These are phyloP conservation scores for Pluvialis apricaria DNA, from an alignment of 2,113 vertebrate genomes.

Conservation along the genomic window DNA sequence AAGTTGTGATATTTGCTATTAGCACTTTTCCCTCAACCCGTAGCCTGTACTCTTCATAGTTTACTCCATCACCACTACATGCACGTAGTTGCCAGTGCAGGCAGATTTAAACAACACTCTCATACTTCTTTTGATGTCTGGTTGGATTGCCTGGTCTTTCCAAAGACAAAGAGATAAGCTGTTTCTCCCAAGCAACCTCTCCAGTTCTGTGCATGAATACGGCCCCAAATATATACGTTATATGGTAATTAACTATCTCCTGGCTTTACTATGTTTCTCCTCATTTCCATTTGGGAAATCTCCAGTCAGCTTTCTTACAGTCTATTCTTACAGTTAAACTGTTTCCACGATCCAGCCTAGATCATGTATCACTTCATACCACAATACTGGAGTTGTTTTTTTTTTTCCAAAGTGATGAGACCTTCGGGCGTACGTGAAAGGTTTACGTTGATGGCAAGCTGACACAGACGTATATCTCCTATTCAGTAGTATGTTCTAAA, in stretches of 20 bases:
- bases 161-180: background rate
- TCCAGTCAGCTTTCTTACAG: background rate
- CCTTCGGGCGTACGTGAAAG: background rate
- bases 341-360: accelerated
- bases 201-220: background rate
- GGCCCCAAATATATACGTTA: background rate
- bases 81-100: background rate
- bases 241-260: background rate
- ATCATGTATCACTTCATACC: background rate
- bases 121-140: background rate
- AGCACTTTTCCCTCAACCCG: background rate
- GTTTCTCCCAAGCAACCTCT: background rate
- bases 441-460: background rate
- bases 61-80: background rate
- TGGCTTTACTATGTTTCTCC: background rate
- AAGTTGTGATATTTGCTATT: background rate
- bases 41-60: background rate
- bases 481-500: background rate
- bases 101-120: background rate
- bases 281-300: background rate
- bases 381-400: background rate
- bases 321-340: background rate
- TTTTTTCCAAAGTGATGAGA: background rate
- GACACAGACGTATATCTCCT: background rate
- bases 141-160: background rate